A percentile compares a stretch with the other conserved stretches of the same genome.
phyloP scores from a whole-genome alignment of 2,797 vertebrate species.

The Centroberyx gerrardi region DNA sequence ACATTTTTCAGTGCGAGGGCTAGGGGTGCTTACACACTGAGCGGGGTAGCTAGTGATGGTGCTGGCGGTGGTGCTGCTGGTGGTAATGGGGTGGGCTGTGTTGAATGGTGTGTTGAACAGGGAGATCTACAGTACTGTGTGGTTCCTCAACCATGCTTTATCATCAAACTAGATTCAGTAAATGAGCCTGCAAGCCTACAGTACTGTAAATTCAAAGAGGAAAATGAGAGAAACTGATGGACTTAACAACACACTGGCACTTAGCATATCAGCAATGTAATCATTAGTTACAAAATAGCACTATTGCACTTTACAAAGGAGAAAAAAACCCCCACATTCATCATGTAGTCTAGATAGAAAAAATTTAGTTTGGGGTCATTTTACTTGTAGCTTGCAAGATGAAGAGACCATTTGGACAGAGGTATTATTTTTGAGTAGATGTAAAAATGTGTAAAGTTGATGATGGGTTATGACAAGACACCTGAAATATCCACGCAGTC shows the following conservation, averaged over 20 bases:
- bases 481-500: constrained; percentile 26
- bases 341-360: not conserved
- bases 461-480: not conserved
- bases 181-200: constrained; percentile 2
- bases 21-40: constrained; percentile 23
- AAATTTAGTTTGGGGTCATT: constrained; percentile 18
- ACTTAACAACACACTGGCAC: constrained; percentile 10
- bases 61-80: not conserved
- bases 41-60: not conserved
- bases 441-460: not conserved
- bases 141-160: constrained; percentile 1
- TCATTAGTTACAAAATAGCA: constrained; percentile 19
- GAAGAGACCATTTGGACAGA: constrained; percentile 30
- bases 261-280: no score
- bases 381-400: not conserved
- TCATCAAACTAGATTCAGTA: constrained; percentile 28
- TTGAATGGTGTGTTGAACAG: not conserved
- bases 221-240: no score
- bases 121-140: not conserved
- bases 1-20: constrained; percentile 19
- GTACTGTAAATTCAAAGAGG: not conserved
- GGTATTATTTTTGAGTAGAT: not conserved
- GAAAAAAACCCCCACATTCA: not conserved
- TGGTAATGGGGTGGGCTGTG: constrained; percentile 12
- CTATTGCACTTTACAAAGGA: not conserved